Percentiles rank a stretch among this genome's conserved stretches.
phyloP scores from a whole-genome alignment of 2,797 vertebrate species.

The Helostoma temminkii region DNA sequence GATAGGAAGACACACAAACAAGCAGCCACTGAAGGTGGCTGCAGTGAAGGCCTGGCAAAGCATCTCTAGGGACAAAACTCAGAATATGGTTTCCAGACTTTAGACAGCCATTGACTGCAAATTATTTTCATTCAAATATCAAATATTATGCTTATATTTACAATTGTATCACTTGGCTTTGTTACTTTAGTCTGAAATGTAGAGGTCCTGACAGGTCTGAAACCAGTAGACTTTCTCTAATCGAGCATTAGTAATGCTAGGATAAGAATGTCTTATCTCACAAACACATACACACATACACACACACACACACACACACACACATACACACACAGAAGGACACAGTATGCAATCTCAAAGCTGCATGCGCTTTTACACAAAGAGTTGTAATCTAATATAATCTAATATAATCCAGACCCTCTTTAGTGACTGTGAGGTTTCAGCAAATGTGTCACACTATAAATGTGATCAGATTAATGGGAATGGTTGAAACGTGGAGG shows the following conservation, averaged over 20 bases:
- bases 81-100: no score
- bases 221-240: constrained; percentile 38
- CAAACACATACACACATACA: constrained; percentile 9
- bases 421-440: constrained; percentile 27
- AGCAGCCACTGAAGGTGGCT: no score
- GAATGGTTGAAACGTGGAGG: constrained; percentile 8
- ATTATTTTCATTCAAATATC: no score
- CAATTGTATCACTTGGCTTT: no score
- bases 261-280: constrained; percentile 45
- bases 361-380: constrained; percentile 41
- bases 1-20: no score
- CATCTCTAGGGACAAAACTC: no score
- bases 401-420: constrained; percentile 63
- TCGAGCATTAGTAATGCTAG: constrained; percentile 52
- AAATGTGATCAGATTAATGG: constrained; percentile 56
- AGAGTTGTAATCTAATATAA: constrained; percentile 64
- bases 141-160: no score
- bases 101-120: no score
- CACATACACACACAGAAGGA: constrained; percentile 7
- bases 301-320: constrained; percentile 8
- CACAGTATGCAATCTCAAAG: constrained; percentile 6
- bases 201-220: not conserved
- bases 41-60: no score
- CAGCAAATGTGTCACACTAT: constrained; percentile 62
- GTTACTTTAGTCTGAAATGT: no score